Evolutionary conservation across 37 sponge, comb jelly and placozoan genomes (phyloP).

Genomic region (Halichondria panicea): DNA sequence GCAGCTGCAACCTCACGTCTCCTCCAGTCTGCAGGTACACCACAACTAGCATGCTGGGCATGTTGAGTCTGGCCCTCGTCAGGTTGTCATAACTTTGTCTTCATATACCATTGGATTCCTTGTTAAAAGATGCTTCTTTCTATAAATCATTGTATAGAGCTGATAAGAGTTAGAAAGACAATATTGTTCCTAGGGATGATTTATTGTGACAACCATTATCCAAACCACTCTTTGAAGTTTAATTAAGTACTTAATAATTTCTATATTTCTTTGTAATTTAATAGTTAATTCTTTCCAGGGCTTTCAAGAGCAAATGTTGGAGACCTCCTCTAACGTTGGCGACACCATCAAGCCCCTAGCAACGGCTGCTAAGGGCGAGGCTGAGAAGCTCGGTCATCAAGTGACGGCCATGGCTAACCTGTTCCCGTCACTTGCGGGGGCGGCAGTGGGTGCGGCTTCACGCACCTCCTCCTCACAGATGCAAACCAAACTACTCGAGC

Average conservation of each 20-base stretch:
- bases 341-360: slow-evolving; percentile 78
- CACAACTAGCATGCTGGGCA: too few species aligned
- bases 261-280: too few species aligned
- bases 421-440: slow-evolving; percentile 74
- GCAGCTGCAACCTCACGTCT: slow-evolving; percentile 72
- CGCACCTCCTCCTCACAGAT: slow-evolving; percentile 63
- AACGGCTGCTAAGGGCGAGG: slow-evolving; percentile 88
- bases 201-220: neutral
- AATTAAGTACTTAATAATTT: too few species aligned
- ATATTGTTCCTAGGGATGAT: neutral
- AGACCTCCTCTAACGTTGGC: slow-evolving; percentile 60
- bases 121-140: neutral
- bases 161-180: neutral
- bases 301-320: slow-evolving; percentile 83
- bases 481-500: slow-evolving; percentile 70
- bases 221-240: neutral
- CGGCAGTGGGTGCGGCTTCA: slow-evolving; percentile 91
- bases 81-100: neutral
- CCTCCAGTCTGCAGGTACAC: slow-evolving; percentile 62
- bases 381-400: slow-evolving; percentile 96
- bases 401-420: slow-evolving; percentile 79
- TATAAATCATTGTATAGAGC: neutral
- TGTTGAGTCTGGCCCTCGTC: too few species aligned
- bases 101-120: neutral
- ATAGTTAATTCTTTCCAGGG: slow-evolving; percentile 43